Evolutionary conservation across 2,797 vertebrate genomes (phyloP), one percentile per base, ranked within the genome.

Genomic region (Cyprinella venusta): DNA sequence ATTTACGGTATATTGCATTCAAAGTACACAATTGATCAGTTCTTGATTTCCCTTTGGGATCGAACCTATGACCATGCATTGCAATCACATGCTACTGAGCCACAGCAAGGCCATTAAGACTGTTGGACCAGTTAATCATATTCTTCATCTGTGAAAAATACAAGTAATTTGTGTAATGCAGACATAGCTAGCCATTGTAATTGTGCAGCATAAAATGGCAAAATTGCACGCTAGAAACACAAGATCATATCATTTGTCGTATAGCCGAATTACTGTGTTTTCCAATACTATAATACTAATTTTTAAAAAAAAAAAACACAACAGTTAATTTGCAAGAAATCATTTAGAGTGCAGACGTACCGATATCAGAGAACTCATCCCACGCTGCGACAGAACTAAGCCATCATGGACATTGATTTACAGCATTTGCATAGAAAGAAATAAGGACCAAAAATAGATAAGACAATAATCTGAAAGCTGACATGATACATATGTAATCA

Each of bases 381-480:
- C 19, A 63, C 10, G 21, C 79, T 33, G 38, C 0, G 3, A 6
- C 24, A 63, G 16, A 1, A 24, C 75, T 63, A 19, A 77, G 52
- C 26, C n/a, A 33, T 40, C 18, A 15, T 80, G 24, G 18, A 15
- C 8, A 67, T 50, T 59, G n/a, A 79, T 79, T 79, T 67, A 79
- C 42, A 42, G 6, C 9, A 74, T 74, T 74, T 74, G 33, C 19
- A 13, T 54, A 12, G 19, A 74, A 54, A 69, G 18, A 42, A 69
- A 80, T 15, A 42, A 70, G 6, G 33, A 56, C 24, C 6, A 56
- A 9, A 19, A 15, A 67, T 16, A 36, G 1, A 36, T n/a, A 26
- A 70, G 4, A 45, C 15, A 6, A 10, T 74, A 6, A 12, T 36
- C 18, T 36, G 18, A 54, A 54, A 15, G 30, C 6, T 12, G 10